Evolutionary conservation across 2,888 invertebrate species (phyloP), one percentile per base, ranked within the genome.

Genomic region (Ochropacha duplaris): DNA sequence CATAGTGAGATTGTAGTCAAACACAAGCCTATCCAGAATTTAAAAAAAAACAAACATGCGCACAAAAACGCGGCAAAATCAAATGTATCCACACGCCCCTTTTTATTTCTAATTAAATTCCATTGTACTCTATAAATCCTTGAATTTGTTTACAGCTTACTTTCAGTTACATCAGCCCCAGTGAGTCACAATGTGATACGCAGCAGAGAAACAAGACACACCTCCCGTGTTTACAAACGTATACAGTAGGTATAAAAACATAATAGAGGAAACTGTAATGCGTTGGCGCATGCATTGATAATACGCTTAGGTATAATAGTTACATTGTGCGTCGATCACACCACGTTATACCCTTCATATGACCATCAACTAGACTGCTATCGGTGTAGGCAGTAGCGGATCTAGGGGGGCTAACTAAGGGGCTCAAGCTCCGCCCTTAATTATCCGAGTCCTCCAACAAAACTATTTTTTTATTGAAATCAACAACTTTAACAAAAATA

Each of bases 211-310:
- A 57, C 49, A 55, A n/a, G 79, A 76, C 81, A 81, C 81, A 73
- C 81, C 81, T 72, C 75, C 39, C 74, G 19, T 74, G 70, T 72
- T 74, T 71, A 73, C 69, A 68, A 75, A 70, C 68, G 68, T 6
- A 9, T n/a, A 9, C 12, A 19, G n/a, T 19, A 34, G 14, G 16
- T 39, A 39, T 39, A 16, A 39, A 12, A 36, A 36, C 11, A 4
- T 4, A 24, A 28, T 39, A 5, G 16, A 39, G 39, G 39, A 39
- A 39, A 39, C n/a, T 16, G 5, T 39, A 39, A 39, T 31, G 14
- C 34, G 14, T 14, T 4, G 4, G 34, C 6, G 28, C 28, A 26
- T 26, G 26, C 6, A 5, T 9, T 28, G 28, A 14, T 36, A 36
- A 36, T 36, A 16, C 8, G 6, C 4, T 39, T 31, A 31, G 8